Evolutionary conservation across 2,113 vertebrate genomes (phyloP).

Genomic region (Microcebus ravelobensis): DNA sequence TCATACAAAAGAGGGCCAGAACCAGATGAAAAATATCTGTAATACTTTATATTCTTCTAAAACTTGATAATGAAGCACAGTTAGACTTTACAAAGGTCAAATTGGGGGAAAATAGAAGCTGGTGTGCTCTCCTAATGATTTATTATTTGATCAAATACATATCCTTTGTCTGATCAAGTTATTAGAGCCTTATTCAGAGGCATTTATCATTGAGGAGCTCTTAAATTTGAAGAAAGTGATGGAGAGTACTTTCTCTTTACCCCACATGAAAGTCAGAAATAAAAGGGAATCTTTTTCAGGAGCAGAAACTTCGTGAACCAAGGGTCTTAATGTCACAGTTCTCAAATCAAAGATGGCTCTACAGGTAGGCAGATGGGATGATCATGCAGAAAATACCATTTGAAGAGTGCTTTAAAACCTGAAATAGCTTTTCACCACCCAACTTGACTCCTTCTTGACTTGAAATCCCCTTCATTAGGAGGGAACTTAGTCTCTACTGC

Average conservation of each 20-base stretch:
- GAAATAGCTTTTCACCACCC: not conserved
- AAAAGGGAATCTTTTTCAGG: not conserved
- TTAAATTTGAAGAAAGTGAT: not conserved
- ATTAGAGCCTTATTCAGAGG: not conserved
- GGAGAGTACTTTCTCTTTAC: not conserved
- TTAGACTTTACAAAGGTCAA: not conserved
- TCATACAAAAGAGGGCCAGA: not conserved
- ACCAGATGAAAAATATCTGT: not conserved
- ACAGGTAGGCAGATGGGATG: not conserved
- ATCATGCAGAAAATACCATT: not conserved
- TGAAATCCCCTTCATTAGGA: not conserved
- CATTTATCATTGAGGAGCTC: not conserved
- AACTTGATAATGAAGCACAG: not conserved
- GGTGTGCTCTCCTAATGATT: not conserved
- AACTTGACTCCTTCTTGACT: not conserved
- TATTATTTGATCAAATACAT: slow-evolving; percentile 13
- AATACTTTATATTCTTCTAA: not conserved
- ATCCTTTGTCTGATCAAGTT: slow-evolving; percentile 19
- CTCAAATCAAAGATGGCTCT: not conserved
- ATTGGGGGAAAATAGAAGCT: not conserved
- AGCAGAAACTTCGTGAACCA: not conserved
- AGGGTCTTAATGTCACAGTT: not conserved
- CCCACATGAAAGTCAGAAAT: not conserved
- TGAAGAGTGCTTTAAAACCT: not conserved
- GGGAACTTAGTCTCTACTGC: not conserved